These are phyloP conservation scores for Drosophila maculinotata DNA, from an alignment of 2,888 invertebrate species.

Conservation along the genomic window DNA sequence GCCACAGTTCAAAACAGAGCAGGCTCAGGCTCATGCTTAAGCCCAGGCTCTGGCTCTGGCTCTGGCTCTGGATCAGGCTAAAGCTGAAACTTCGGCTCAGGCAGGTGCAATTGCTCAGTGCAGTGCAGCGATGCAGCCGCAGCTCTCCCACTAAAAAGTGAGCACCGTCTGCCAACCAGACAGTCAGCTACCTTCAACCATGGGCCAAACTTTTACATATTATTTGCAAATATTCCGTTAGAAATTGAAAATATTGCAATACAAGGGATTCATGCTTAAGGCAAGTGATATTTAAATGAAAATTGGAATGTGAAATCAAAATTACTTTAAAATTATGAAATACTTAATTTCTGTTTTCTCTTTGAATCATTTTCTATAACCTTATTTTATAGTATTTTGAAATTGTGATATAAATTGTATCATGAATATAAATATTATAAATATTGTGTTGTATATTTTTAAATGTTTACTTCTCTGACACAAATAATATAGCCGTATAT, in stretches of 20 bases:
- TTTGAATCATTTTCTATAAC: too few species aligned
- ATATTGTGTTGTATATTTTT: not conserved
- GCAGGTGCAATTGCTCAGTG: conserved; percentile 74
- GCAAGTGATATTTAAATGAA: too few species aligned
- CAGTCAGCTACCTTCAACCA: conserved; percentile 47
- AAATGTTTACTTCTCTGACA: too few species aligned
- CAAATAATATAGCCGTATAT: too few species aligned
- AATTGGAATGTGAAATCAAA: not conserved
- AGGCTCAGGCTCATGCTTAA: conserved; percentile 28
- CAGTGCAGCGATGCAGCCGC: conserved; percentile 41
- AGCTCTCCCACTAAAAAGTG: conserved; percentile 72
- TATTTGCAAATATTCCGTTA: not conserved
- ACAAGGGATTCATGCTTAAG: too few species aligned
- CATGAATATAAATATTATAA: not conserved
- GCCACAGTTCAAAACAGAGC: conserved; percentile 61
- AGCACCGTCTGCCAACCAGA: conserved; percentile 43
- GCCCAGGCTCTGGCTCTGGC: conserved; percentile 2
- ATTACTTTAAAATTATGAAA: not conserved
- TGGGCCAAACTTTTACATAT: conserved; percentile 29
- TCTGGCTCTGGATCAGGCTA: conserved; percentile 9
- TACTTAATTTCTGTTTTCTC: too few species aligned
- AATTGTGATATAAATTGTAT: too few species aligned
- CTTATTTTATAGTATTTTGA: too few species aligned
- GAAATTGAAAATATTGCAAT: not conserved
- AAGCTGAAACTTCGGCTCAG: conserved; percentile 46